Percentiles rank a stretch among this genome's conserved stretches.
phyloP scores from a whole-genome alignment of 2,113 vertebrate genomes.

The Scalopus aquaticus region DNA sequence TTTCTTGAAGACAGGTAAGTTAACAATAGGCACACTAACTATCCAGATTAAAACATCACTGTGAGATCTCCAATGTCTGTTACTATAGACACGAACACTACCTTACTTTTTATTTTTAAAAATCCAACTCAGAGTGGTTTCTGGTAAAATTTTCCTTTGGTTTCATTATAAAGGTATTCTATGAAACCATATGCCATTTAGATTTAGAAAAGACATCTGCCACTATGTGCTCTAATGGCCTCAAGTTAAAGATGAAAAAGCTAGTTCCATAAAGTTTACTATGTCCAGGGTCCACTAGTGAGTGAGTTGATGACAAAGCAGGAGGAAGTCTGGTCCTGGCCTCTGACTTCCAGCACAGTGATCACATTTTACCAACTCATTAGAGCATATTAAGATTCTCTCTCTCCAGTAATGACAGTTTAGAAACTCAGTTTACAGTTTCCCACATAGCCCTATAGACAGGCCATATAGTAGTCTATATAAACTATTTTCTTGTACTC shows the following conservation, averaged over 20 bases:
- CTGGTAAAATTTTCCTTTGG: slow-evolving; percentile 22
- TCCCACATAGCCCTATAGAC: neutral
- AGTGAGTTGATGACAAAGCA: neutral
- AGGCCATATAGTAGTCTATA: neutral
- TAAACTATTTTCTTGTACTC: neutral
- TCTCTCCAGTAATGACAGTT: neutral
- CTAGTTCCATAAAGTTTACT: neutral
- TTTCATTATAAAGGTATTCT: neutral
- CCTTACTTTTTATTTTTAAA: neutral
- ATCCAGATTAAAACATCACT: slow-evolving; percentile 4
- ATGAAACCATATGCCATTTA: neutral
- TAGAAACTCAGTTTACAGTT: neutral
- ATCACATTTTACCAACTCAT: neutral
- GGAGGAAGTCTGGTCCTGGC: neutral
- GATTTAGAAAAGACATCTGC: neutral
- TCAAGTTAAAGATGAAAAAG: neutral
- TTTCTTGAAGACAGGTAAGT: slow-evolving; percentile 29
- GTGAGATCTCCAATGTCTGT: neutral
- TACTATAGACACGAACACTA: neutral
- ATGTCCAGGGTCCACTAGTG: neutral
- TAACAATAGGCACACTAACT: neutral
- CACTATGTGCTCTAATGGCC: neutral
- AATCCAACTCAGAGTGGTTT: neutral
- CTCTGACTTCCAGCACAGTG: neutral
- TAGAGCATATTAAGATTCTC: neutral